Percentiles rank a stretch among this genome's conserved stretches.
phyloP scores from a whole-genome alignment of 2,888 invertebrate species.

The Epinotia brunnichana region DNA sequence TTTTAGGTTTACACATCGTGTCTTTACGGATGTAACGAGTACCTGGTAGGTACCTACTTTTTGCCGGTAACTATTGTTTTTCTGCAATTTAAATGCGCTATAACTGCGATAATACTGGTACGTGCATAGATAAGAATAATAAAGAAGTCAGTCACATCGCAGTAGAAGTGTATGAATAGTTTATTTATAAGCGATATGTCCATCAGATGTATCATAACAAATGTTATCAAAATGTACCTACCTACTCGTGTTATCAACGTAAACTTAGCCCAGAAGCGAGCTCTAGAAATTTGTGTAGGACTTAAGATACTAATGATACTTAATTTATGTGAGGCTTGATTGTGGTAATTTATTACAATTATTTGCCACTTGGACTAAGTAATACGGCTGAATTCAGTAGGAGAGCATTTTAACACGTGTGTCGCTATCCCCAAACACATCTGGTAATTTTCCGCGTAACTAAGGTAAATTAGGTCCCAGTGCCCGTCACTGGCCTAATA shows the following conservation, averaged over 20 bases:
- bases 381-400: too few relatives aligned
- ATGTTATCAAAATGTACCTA: constrained; percentile 23
- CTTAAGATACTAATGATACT: neutral
- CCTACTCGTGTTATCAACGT: constrained; percentile 13
- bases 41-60: neutral
- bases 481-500: too few relatives aligned
- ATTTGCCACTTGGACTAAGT: neutral
- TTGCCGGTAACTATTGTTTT: neutral
- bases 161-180: neutral
- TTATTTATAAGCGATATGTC: constrained; percentile 24
- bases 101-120: neutral
- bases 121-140: constrained; percentile 20
- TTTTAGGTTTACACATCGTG: too few relatives aligned
- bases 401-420: too few relatives aligned
- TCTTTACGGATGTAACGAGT: too few relatives aligned
- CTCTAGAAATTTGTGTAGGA: constrained; percentile 18
- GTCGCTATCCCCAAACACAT: too few relatives aligned
- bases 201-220: constrained; percentile 23
- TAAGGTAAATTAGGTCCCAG: too few relatives aligned
- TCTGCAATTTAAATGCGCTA: constrained; percentile 18
- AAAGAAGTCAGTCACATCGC: constrained; percentile 27
- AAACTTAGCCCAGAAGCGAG: neutral
- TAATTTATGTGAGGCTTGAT: neutral
- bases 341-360: neutral
- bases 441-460: too few relatives aligned